A percentile compares a stretch with the other conserved stretches of the same genome.
Conservation (phyloP, 1,140 invertebrate genomes). For the Ceratosolen fusciceps region DNA sequence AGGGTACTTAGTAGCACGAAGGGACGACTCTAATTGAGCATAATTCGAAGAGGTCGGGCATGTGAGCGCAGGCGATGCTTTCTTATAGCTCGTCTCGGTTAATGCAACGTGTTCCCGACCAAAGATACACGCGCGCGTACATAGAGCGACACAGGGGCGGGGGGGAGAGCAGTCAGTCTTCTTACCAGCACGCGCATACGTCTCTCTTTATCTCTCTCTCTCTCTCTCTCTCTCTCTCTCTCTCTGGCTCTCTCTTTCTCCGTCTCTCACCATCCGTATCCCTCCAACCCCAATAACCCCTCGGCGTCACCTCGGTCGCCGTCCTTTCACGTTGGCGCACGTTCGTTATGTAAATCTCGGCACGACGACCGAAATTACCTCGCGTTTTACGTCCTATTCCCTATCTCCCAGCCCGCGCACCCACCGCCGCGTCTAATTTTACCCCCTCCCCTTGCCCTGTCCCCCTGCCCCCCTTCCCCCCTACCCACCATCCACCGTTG, state of each 20-base stretch:
- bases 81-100: slow-evolving; percentile 5
- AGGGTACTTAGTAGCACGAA: slow-evolving; percentile 8
- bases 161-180: too few relatives aligned
- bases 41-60: slow-evolving; percentile 23
- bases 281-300: neutral
- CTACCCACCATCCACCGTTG: slow-evolving; percentile 15
- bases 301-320: too few relatives aligned
- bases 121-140: slow-evolving; percentile 21
- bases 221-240: too few relatives aligned
- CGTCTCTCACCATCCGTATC: neutral
- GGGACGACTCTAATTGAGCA: slow-evolving; percentile 39
- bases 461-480: neutral
- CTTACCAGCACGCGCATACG: neutral
- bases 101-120: slow-evolving; percentile 36
- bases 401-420: neutral
- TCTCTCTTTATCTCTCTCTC: neutral
- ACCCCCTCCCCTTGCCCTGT: neutral
- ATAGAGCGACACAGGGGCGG: too few relatives aligned
- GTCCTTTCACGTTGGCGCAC: neutral
- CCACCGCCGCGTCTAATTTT: neutral
- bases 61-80: neutral
- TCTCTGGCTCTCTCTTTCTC: neutral
- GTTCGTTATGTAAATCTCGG: slow-evolving; percentile 38
- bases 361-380: slow-evolving; percentile 33
- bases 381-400: neutral